A percentile compares a stretch with the other conserved stretches of the same genome.
phyloP scores from a whole-genome alignment of 2,113 vertebrate genomes.

The Psilopsiagon aurifrons region DNA sequence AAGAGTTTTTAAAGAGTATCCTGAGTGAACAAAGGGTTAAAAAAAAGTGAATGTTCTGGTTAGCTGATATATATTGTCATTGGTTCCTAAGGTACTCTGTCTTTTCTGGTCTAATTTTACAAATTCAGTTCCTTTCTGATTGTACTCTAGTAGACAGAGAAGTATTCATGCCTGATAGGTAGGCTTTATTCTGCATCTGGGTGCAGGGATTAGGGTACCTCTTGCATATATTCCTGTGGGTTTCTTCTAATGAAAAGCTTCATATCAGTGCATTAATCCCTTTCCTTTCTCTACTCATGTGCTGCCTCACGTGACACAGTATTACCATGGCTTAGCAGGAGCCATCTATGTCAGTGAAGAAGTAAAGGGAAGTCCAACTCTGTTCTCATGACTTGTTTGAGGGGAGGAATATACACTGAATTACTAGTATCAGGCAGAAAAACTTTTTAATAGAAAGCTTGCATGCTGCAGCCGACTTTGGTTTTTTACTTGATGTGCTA shows the following conservation, averaged over 20 bases:
- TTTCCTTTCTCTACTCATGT: background rate
- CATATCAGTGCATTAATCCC: background rate
- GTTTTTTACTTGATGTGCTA: background rate
- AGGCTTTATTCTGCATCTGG: background rate
- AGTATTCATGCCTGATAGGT: background rate
- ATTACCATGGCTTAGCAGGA: background rate
- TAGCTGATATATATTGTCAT: background rate
- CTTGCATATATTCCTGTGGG: background rate
- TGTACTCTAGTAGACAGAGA: background rate
- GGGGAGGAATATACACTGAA: background rate
- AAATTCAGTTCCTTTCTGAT: background rate
- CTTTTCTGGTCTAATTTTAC: background rate
- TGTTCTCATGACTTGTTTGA: background rate
- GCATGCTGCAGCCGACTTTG: background rate
- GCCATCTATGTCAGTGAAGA: background rate
- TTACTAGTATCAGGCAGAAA: background rate
- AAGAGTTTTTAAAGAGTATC: background rate
- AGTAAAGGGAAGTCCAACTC: background rate
- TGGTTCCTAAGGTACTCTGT: background rate
- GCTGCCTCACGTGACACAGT: background rate
- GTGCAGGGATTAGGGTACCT: background rate
- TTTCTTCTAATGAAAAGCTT: background rate
- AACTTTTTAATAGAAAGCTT: background rate
- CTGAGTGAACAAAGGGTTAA: background rate
- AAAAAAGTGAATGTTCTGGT: background rate